Evolutionary conservation across 1,140 invertebrate genomes (phyloP), one percentile per base, ranked within the genome.

Genomic region (Rhizoglyphus robini): DNA sequence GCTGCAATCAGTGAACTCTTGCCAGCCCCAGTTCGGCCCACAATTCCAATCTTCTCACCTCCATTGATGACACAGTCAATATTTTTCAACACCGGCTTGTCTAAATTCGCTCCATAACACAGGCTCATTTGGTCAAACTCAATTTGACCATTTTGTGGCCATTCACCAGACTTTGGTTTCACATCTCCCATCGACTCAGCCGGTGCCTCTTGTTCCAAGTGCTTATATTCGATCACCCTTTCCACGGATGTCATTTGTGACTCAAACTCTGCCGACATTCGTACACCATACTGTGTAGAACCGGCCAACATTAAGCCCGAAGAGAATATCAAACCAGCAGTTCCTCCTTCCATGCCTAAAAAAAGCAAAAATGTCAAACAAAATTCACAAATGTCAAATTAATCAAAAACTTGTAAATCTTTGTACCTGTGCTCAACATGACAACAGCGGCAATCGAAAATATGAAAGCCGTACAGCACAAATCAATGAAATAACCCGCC

Each of bases 91-190:
- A 87, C 82, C 5, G 82, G 77, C 20, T 80, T 77, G 46, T 76
- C 74, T 48, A 79, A 78, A 32, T 88, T 83, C 71, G 83, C 81
- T 4, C 86, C 86, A 23, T 79, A 79, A 27, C 82, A 77, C 34
- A 95, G 82, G 73, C 93, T 84, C 3, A 94, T 84, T 62, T 84
- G 83, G 75, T 95, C 91, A 67, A 95, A 82, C 3, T 76, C 76
- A 70, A 95, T 87, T 27, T 78, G 77, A 11, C 91, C 91, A 15
- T 70, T 0, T 87, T 87, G 87, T 87, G 87, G 30, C 57, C 80
- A 80, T 54, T 78, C 73, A n/a, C n/a, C n/a, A n/a, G n/a, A n/a
- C n/a, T n/a, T n/a, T n/a, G n/a, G n/a, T n/a, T n/a, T n/a, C n/a
- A n/a, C n/a, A n/a, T n/a, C n/a, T n/a, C n/a, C n/a, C n/a, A n/a